These are phyloP conservation scores for Diarsia dahlii DNA, from an alignment of 2,888 invertebrate genomes.

Conservation along the genomic window DNA sequence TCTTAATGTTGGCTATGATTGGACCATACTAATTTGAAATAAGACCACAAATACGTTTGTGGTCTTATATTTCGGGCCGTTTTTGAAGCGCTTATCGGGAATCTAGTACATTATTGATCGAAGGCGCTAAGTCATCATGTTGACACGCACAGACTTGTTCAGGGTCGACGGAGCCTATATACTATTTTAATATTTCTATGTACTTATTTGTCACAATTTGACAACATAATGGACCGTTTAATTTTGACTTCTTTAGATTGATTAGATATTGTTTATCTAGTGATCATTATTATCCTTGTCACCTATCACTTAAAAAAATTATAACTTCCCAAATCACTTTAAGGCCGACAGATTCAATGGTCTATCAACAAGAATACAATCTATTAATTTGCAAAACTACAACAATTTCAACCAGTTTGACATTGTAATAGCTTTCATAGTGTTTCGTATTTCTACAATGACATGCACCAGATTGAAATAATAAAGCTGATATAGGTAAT, in stretches of 20 bases:
- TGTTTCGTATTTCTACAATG: background rate
- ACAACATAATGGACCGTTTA: background rate
- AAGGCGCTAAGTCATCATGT: conserved; percentile 5
- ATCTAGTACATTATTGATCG: no score
- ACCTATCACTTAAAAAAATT: background rate
- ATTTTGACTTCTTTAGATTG: conserved; percentile 13
- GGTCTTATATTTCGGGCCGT: no score
- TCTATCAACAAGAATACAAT: no score
- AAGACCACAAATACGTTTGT: no score
- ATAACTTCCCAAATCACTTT: no score
- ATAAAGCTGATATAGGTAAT: background rate
- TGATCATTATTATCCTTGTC: background rate
- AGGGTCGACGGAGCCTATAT: background rate
- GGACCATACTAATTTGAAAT: no score
- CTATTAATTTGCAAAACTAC: background rate
- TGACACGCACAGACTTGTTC: conserved; percentile 31
- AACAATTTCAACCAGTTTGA: background rate
- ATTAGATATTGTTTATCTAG: background rate
- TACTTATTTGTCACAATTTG: conserved; percentile 5
- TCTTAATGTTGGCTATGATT: no score
- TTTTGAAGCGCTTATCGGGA: no score
- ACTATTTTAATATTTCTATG: no score
- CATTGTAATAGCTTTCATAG: background rate
- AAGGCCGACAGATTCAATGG: no score
- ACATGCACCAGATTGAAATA: background rate